Percentiles rank a stretch among this genome's conserved stretches.
phyloP scores from a whole-genome alignment of 2,888 invertebrate species.

The Halictus ligatus region DNA sequence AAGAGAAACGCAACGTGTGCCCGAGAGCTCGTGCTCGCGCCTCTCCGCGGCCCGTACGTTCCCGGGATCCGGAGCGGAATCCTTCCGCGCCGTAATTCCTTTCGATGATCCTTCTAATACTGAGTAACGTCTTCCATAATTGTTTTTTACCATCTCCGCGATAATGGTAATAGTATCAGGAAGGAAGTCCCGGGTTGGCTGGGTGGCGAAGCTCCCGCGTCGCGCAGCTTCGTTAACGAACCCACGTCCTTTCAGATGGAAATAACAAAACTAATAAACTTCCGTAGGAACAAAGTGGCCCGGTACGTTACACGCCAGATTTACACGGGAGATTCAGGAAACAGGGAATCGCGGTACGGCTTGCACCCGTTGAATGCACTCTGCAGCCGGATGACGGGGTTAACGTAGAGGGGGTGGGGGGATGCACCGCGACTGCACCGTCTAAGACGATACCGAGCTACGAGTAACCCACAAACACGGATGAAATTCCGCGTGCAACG shows the following conservation, averaged over 20 bases:
- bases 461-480: constrained; percentile 25
- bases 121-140: constrained; percentile 27
- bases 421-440: constrained; percentile 7
- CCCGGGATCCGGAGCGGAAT: background rate
- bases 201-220: background rate
- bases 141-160: constrained; percentile 40
- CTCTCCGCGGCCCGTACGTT: too few relatives aligned
- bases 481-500: constrained; percentile 21
- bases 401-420: constrained; percentile 18
- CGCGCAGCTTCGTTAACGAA: constrained; percentile 39
- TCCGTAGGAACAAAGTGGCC: constrained; percentile 40
- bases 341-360: constrained; percentile 38
- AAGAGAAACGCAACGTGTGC: background rate
- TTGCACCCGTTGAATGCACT: constrained; percentile 42
- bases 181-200: background rate
- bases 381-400: constrained; percentile 45
- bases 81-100: background rate
- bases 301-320: constrained; percentile 32
- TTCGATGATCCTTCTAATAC: constrained; percentile 15
- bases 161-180: constrained; percentile 39
- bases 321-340: constrained; percentile 38
- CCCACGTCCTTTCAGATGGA: constrained; percentile 43
- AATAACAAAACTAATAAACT: constrained; percentile 57
- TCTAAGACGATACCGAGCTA: constrained; percentile 25
- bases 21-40: background rate